Conservation (phyloP, 1,140 invertebrate species). For the Trachelipus rathkii region DNA sequence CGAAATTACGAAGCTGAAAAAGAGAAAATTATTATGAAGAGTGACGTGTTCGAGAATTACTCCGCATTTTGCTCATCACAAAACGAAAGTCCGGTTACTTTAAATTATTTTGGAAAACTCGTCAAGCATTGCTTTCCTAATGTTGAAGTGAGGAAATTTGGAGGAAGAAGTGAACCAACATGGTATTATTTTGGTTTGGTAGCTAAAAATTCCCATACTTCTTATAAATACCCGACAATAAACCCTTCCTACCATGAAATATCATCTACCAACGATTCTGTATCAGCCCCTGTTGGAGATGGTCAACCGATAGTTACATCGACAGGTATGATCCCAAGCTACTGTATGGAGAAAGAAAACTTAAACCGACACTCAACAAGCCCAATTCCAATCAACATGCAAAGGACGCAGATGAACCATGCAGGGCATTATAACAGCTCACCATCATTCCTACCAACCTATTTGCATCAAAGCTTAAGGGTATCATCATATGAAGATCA, state of each 20-base stretch:
- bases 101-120: constrained; percentile 45
- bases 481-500: background rate
- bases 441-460: background rate
- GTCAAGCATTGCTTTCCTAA: constrained; percentile 45
- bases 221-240: background rate
- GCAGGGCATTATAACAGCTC: background rate
- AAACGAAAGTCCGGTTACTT: constrained; percentile 38
- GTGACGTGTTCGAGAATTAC: constrained; percentile 39
- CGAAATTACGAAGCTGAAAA: constrained; percentile 33
- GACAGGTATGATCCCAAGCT: background rate
- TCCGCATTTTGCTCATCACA: constrained; percentile 34
- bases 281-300: background rate
- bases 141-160: constrained; percentile 43
- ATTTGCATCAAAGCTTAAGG: background rate
- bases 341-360: background rate
- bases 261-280: background rate
- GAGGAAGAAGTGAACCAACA: constrained; percentile 41
- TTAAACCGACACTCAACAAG: background rate
- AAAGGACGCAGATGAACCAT: background rate
- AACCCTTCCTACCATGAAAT: background rate
- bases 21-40: constrained; percentile 40
- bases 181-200: constrained; percentile 43
- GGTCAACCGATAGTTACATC: background rate
- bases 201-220: constrained; percentile 20
- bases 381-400: background rate